These are phyloP conservation scores for Zaprionus nigranus DNA, from an alignment of 1,140 invertebrate species.

Conservation along the genomic window DNA sequence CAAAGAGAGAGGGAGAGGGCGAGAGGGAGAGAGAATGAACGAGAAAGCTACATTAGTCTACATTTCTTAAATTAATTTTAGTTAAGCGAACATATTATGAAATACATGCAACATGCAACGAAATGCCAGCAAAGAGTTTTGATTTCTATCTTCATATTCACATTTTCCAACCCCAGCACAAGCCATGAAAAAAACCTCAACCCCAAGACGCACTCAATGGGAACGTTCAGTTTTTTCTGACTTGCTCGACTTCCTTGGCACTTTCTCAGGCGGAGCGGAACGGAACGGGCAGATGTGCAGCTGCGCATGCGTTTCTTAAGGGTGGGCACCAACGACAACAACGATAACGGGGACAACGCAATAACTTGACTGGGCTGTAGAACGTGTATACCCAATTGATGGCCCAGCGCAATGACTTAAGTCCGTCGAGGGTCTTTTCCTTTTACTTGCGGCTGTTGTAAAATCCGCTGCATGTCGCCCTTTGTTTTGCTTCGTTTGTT, in stretches of 20 bases:
- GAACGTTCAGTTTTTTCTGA: slow-evolving; percentile 48
- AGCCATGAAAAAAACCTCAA: background rate
- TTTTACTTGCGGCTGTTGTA: slow-evolving; percentile 23
- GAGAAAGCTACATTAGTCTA: slow-evolving; percentile 36
- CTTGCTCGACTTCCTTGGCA: slow-evolving; percentile 42
- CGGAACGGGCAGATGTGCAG: slow-evolving; percentile 49
- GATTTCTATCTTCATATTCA: slow-evolving; percentile 40
- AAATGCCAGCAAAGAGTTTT: slow-evolving; percentile 52
- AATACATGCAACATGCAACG: slow-evolving; percentile 62
- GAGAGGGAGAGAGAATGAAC: background rate
- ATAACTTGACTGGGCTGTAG: slow-evolving; percentile 26
- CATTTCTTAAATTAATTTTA: slow-evolving; percentile 56
- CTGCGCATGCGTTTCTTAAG: slow-evolving; percentile 69
- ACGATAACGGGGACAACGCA: slow-evolving; percentile 1
- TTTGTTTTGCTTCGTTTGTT: slow-evolving; percentile 55
- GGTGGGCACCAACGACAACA: slow-evolving; percentile 44
- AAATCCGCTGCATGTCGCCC: too few species aligned
- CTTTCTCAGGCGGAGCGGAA: slow-evolving; percentile 61
- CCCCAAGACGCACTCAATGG: slow-evolving; percentile 49
- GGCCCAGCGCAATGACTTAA: slow-evolving; percentile 15
- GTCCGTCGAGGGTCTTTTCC: slow-evolving; percentile 33
- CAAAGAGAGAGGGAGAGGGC: background rate
- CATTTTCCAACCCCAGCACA: slow-evolving; percentile 54
- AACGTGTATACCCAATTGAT: slow-evolving; percentile 12
- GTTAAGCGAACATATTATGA: slow-evolving; percentile 62